Evolutionary conservation across 1,140 invertebrate genomes (phyloP).

Genomic region (Drosophila lowei): DNA sequence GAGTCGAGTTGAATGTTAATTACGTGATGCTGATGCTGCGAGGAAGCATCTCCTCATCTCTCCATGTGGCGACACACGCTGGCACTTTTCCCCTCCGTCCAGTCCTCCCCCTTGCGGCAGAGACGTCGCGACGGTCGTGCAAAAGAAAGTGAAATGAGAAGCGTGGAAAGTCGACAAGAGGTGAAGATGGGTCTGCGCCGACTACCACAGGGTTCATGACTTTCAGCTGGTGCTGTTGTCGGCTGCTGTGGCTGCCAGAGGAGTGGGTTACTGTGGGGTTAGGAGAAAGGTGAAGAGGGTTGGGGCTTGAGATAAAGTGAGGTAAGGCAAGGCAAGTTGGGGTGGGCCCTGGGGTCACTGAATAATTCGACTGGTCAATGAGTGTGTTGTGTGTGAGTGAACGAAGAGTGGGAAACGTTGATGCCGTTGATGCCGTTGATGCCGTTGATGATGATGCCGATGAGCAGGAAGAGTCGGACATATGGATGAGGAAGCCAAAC

Average conservation of each 20-base stretch:
- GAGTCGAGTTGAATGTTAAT: slow-evolving; percentile 50
- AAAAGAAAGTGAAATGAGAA: slow-evolving; percentile 75
- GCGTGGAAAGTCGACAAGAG: slow-evolving; percentile 75
- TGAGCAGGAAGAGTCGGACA: slow-evolving; percentile 40
- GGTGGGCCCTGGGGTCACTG: slow-evolving; percentile 16
- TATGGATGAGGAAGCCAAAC: slow-evolving; percentile 16
- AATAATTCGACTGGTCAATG: slow-evolving; percentile 44
- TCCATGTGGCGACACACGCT: slow-evolving; percentile 51
- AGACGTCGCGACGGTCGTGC: slow-evolving; percentile 24
- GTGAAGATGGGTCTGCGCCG: slow-evolving; percentile 61
- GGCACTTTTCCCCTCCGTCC: slow-evolving; percentile 50
- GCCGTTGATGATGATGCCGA: slow-evolving; percentile 14
- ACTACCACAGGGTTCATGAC: slow-evolving; percentile 60
- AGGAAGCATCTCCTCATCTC: slow-evolving; percentile 55
- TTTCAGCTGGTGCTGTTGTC: slow-evolving; percentile 59
- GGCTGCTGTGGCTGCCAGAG: background rate
- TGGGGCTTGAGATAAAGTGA: no score
- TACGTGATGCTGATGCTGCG: slow-evolving; percentile 66
- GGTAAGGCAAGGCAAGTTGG: no score
- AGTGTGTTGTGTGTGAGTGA: slow-evolving; percentile 9
- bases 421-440: slow-evolving; percentile 17
- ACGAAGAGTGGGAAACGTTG: slow-evolving; percentile 4
- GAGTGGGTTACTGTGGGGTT: no score
- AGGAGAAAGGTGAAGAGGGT: no score
- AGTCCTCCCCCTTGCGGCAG: no score